phyloP scores from a whole-genome alignment of 2,797 vertebrate species.

The Platyrinchus mystaceus region DNA sequence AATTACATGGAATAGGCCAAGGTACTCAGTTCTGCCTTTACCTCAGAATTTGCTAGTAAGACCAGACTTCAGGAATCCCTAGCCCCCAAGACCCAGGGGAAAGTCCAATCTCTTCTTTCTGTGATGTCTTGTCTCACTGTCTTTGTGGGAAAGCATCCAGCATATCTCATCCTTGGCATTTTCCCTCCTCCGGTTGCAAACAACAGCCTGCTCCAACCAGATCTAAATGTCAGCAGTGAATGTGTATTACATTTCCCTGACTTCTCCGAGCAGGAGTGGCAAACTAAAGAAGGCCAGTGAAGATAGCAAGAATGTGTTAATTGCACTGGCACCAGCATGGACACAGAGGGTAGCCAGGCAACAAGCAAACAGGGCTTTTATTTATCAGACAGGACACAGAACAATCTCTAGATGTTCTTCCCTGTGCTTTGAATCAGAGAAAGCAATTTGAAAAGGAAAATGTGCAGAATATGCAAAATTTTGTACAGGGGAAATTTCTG shows the following conservation, averaged over 20 bases:
- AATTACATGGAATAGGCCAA: not conserved
- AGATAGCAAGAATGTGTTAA: not conserved
- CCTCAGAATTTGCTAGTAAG: not conserved
- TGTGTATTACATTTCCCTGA: not conserved
- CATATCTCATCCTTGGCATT: not conserved
- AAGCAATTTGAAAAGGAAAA: not conserved
- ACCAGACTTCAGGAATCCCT: not conserved
- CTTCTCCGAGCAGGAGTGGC: not conserved
- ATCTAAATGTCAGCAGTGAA: not conserved
- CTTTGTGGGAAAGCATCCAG: not conserved
- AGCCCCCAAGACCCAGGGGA: rapidly evolving
- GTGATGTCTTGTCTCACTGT: not conserved
- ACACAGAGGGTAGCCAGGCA: not conserved
- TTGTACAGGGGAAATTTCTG: not conserved
- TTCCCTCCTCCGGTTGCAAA: not conserved
- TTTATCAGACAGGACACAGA: not conserved
- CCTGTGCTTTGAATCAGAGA: not conserved
- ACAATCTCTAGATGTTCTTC: not conserved
- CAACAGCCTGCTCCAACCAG: not conserved
- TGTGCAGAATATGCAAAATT: not conserved
- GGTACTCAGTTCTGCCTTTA: not conserved
- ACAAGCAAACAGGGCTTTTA: not conserved
- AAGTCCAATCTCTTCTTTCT: not conserved
- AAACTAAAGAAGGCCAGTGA: not conserved
- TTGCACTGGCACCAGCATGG: not conserved